Evolutionary conservation across 2,113 vertebrate genomes (phyloP).

Genomic region (Pycnonotus jocosus): DNA sequence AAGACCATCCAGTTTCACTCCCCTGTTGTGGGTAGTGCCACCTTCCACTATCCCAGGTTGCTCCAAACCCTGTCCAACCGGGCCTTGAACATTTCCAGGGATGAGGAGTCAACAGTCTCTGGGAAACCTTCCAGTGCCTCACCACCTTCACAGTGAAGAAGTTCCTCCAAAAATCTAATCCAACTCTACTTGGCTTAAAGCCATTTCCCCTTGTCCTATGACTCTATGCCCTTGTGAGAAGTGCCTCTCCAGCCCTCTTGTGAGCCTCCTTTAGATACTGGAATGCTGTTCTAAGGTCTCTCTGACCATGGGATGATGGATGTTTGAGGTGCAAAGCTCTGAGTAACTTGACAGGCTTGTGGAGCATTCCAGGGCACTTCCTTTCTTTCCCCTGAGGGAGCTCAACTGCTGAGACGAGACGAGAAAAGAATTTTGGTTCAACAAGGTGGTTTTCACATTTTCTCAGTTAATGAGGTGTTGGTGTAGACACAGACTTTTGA

Average conservation of each 20-base stretch:
- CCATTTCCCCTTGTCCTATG: neutral
- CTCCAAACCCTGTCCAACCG: neutral
- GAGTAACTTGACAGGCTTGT: neutral
- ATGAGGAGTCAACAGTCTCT: neutral
- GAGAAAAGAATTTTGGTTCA: neutral
- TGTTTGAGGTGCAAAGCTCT: neutral
- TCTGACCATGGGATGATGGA: accelerated
- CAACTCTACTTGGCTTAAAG: neutral
- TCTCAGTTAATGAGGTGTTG: neutral
- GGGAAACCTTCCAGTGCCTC: neutral
- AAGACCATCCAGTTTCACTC: neutral
- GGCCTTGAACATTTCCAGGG: neutral
- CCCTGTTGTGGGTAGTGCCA: neutral
- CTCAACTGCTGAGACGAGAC: neutral
- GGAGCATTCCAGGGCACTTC: neutral
- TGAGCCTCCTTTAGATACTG: neutral
- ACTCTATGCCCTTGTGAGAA: neutral
- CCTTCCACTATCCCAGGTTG: neutral
- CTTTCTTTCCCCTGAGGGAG: neutral
- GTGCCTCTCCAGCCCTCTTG: neutral
- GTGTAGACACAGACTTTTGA: neutral
- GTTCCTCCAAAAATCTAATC: neutral
- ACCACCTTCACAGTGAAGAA: neutral
- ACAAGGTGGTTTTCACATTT: neutral
- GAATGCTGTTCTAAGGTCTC: neutral